Base-by-base conservation (phyloP, 2,797 vertebrate genomes). In the Pampus argenteus region DNA sequence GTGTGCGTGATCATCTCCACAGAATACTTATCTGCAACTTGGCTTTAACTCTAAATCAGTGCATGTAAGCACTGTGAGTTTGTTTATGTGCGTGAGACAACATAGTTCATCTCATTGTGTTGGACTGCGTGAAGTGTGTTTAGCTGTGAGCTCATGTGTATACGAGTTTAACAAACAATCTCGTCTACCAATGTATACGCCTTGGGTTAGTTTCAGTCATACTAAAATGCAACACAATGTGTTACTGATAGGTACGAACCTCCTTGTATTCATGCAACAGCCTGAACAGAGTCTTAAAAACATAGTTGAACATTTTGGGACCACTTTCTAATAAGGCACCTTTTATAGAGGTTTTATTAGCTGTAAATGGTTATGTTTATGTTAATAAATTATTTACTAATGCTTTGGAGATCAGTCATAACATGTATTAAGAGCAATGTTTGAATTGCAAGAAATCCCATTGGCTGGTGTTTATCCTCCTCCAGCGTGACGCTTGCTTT, bases 111-210 rank as follows among this genome's bases (percentile, higher is more conserved):
- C 59, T 55, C 29, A 31, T 55, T 22, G 62, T 22, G 4, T 76
- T 70, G 26, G 17, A n/a, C 40, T 26, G 22, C 64, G 51, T 28
- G 42, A 29, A 36, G 66, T 54, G 28, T 67, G 73, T 78, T 83
- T 70, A 52, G 49, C 31, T 6, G 62, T 68, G 74, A 80, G 68
- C 52, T 79, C 66, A 44, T 78, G 59, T 86, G 83, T 79, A 38
- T 80, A 84, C 69, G 54, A 59, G 47, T 22, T 65, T 31, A 25
- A 57, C 70, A 82, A 86, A 89, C 66, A 40, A 48, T 49, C 62
- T 71, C 34, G 51, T 70, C 59, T 71, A 6, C 25, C 36, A 59
- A 71, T 59, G 62, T 77, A 70, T 64, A 80, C 17, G 22, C 47
- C 62, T 25, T 26, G 34, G 63, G 70, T 73, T 34, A 40, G 23